A percentile compares a stretch with the other conserved stretches of the same genome.
Conservation (phyloP, 1,140 invertebrate species). For the Augochlora pura region DNA sequence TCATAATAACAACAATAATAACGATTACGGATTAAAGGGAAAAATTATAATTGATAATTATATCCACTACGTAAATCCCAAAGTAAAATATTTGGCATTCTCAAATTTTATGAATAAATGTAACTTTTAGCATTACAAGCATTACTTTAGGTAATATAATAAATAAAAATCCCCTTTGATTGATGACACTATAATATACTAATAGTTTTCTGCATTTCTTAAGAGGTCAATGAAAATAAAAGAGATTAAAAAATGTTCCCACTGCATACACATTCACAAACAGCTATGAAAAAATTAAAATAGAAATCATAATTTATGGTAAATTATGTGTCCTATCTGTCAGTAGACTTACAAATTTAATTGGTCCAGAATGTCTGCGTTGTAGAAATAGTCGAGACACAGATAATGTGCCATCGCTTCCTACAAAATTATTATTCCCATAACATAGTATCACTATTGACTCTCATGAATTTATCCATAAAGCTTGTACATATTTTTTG, state of each 20-base stretch:
- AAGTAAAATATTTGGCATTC: background rate
- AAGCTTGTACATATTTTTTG: background rate
- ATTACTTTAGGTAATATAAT: background rate
- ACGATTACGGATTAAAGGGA: constrained; percentile 2
- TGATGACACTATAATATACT: background rate
- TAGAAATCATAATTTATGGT: background rate
- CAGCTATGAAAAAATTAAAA: background rate
- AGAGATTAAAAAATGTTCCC: background rate
- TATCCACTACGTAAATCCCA: constrained; percentile 3
- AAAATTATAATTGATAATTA: background rate
- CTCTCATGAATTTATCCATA: constrained; percentile 14
- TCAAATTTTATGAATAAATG: background rate
- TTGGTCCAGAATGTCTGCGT: constrained; percentile 77
- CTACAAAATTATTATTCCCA: constrained; percentile 72
- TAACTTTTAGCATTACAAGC: background rate
- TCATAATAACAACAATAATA: constrained; percentile 11
- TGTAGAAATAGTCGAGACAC: constrained; percentile 70
- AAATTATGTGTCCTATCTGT: constrained; percentile 11
- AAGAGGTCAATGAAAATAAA: background rate
- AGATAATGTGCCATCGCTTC: constrained; percentile 75
- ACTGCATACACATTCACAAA: background rate
- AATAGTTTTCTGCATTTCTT: constrained; percentile 19
- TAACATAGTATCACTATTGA: constrained; percentile 22
- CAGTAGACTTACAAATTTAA: constrained; percentile 77
- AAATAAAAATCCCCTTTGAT: background rate